Conservation (phyloP, 2,113 vertebrate species). For the Sisor rabdophorus region DNA sequence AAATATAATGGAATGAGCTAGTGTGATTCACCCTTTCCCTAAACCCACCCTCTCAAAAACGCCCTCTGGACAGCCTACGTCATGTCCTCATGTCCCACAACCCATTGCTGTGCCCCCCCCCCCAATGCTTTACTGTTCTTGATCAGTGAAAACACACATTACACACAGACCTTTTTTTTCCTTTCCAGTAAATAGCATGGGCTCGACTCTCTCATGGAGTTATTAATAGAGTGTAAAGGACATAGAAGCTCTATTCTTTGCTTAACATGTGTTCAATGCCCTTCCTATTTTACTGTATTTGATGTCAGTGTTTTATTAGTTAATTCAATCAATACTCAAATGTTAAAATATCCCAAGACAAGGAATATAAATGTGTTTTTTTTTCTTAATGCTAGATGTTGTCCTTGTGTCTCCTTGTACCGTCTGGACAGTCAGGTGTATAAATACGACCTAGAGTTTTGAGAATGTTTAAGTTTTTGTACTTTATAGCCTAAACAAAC, state of each 20-base stretch:
- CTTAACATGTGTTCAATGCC: not conserved
- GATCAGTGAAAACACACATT: not conserved
- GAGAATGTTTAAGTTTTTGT: not conserved
- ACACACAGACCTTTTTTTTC: not conserved
- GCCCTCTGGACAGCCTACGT: conserved; percentile 13
- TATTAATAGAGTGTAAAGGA: conserved; percentile 15
- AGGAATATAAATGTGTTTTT: not conserved
- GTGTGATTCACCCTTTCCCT: not conserved
- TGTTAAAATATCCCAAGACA: not conserved
- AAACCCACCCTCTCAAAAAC: conserved; percentile 34
- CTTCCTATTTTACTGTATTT: not conserved
- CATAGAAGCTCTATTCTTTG: not conserved
- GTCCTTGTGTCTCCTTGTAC: not conserved
- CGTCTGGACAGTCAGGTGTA: not conserved
- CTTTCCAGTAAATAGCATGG: not conserved
- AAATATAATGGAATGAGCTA: conserved; percentile 49
- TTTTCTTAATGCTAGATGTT: not conserved
- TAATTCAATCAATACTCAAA: not conserved
- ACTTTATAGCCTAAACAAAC: not conserved
- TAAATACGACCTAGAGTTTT: not conserved
- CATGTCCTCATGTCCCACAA: conserved; percentile 43
- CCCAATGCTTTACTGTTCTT: conserved; percentile 13
- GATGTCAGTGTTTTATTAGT: not conserved
- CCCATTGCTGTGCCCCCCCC: conserved; percentile 40
- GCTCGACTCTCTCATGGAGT: not conserved